A percentile compares a stretch with the other conserved stretches of the same genome.
Conservation (phyloP, 2,888 invertebrate genomes). For the Palloptera scutellata region DNA sequence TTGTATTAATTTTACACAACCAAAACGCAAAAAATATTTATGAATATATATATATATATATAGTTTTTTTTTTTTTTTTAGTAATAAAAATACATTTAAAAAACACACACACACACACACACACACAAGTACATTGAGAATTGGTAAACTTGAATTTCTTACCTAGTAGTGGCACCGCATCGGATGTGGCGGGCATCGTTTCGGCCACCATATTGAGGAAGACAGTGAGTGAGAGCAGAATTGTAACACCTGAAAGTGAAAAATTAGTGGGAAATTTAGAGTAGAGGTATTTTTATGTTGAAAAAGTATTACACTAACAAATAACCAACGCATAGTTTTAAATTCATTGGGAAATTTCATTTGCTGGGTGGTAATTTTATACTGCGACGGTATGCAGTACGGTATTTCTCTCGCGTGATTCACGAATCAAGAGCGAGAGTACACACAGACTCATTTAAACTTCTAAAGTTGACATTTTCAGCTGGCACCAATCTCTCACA, state of each 20-base stretch:
- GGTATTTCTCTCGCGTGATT: too few species aligned
- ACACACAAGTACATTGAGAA: not conserved
- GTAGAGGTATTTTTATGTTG: too few species aligned
- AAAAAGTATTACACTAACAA: too few species aligned
- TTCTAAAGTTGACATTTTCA: too few species aligned
- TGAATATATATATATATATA: constrained; percentile 6
- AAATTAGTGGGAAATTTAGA: constrained; percentile 2
- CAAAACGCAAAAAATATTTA: not conserved
- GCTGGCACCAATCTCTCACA: too few species aligned
- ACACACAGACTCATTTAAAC: too few species aligned
- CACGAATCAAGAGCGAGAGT: too few species aligned
- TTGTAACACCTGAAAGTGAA: constrained; percentile 83
- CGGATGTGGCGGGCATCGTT: constrained; percentile 97
- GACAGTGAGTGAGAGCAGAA: constrained; percentile 96
- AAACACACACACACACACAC: constrained; percentile 21
- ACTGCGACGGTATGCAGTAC: too few species aligned
- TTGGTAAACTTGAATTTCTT: constrained; percentile 54
- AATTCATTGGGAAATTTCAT: too few species aligned
- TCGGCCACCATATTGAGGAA: constrained; percentile 98
- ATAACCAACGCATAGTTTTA: too few species aligned
- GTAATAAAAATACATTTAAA: constrained; percentile 11
- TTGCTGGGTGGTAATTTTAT: too few species aligned
- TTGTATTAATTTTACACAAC: too few species aligned
- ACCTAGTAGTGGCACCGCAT: constrained; percentile 88
- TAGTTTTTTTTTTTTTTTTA: constrained; percentile 11